Percentiles rank a stretch among this genome's conserved stretches.
Conservation (phyloP, 2,888 invertebrate genomes). For the Tetramorium bicarinatum region DNA sequence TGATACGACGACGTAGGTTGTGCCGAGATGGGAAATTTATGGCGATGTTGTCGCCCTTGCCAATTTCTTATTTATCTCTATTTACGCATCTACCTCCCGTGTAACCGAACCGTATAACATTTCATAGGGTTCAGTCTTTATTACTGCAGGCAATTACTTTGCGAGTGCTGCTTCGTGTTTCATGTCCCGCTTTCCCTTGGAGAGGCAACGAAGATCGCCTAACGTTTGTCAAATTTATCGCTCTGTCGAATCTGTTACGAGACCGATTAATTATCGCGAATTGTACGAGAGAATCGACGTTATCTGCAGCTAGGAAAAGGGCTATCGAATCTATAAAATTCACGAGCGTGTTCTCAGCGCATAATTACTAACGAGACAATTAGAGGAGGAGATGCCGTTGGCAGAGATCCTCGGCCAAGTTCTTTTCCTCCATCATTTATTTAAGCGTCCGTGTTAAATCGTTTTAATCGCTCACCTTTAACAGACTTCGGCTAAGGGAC, state of each 20-base stretch:
- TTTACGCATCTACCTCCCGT: neutral
- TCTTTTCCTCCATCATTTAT: slow-evolving; percentile 48
- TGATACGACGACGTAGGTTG: neutral
- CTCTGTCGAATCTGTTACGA: neutral
- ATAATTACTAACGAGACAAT: slow-evolving; percentile 40
- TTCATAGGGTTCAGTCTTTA: slow-evolving; percentile 10
- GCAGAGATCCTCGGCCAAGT: neutral
- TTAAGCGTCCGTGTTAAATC: slow-evolving; percentile 45
- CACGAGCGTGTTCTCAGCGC: neutral
- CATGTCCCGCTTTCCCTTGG: neutral
- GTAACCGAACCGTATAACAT: slow-evolving; percentile 1
- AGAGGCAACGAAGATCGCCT: neutral
- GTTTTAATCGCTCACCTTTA: slow-evolving; percentile 55
- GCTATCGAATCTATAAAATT: neutral
- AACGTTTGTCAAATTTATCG: slow-evolving; percentile 10
- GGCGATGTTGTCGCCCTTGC: neutral
- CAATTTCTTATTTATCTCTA: slow-evolving; percentile 49
- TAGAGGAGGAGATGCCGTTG: neutral
- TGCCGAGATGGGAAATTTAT: slow-evolving; percentile 4
- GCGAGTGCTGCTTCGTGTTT: neutral
- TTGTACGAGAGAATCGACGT: neutral
- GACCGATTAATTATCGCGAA: slow-evolving; percentile 15
- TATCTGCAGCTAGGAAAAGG: neutral
- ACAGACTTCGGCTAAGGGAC: slow-evolving; percentile 33
- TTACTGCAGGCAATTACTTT: neutral